Conservation (phyloP, 2,888 invertebrate genomes). For the Volucella bombylans region DNA sequence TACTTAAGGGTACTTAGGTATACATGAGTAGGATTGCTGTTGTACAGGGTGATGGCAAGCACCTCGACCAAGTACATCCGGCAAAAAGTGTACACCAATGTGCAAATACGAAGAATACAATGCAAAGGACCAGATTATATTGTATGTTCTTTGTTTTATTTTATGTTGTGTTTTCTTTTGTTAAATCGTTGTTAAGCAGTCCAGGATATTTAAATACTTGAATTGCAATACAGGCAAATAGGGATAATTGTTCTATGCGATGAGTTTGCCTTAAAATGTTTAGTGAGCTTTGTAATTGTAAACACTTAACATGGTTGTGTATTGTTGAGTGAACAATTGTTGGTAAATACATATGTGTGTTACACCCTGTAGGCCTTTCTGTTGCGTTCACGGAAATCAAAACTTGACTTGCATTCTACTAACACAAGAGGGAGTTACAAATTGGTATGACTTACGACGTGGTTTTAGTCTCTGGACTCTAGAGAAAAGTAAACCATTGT, state of each 20-base stretch:
- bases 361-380: too few species aligned
- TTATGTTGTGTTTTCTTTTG: conserved; percentile 29
- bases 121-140: conserved; percentile 24
- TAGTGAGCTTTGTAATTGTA: conserved; percentile 17
- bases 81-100: conserved; percentile 50
- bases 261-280: conserved; percentile 28
- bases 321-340: not conserved
- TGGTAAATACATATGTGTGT: not conserved
- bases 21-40: conserved; percentile 61
- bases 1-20: conserved; percentile 69
- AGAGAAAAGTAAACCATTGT: too few species aligned
- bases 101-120: conserved; percentile 47
- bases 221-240: conserved; percentile 15
- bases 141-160: conserved; percentile 49
- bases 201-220: conserved; percentile 62
- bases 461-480: too few species aligned
- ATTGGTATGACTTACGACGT: too few species aligned
- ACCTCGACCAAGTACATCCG: conserved; percentile 41
- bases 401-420: too few species aligned
- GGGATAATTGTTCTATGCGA: conserved; percentile 7
- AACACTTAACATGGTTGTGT: conserved; percentile 24
- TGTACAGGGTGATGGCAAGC: conserved; percentile 52
- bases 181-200: not conserved
- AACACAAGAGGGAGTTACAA: too few species aligned
- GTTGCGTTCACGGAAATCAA: too few species aligned